phyloP scores from a whole-genome alignment of 53 echinoderm and acorn worm genomes.

The Glandiceps talaboti region DNA sequence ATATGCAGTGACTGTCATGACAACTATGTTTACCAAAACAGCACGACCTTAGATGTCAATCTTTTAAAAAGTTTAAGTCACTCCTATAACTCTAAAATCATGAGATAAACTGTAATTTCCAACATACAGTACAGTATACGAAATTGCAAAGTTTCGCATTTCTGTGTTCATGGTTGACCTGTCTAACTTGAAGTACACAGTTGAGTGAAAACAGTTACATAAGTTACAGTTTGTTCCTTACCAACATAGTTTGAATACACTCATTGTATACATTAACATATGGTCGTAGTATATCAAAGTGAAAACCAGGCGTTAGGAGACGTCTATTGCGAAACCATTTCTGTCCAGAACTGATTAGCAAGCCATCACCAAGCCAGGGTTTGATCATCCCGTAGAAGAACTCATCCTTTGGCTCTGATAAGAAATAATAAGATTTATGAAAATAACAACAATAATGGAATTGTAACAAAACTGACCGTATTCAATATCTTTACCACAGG shows the following conservation, averaged over 20 bases:
- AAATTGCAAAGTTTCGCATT: neutral
- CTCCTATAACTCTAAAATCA: neutral
- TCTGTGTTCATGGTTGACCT: neutral
- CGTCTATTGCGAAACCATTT: constrained; percentile 39
- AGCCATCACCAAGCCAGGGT: constrained; percentile 40
- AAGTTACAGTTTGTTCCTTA: neutral
- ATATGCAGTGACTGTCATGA: neutral
- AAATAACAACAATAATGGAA: too few relatives aligned
- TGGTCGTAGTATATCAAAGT: constrained; percentile 30
- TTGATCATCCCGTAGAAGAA: constrained; percentile 23
- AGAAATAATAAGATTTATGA: too few relatives aligned
- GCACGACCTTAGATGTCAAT: too few relatives aligned
- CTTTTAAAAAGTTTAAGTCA: neutral
- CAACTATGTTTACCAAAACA: too few relatives aligned
- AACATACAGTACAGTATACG: neutral
- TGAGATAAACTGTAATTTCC: neutral
- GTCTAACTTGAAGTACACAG: too few relatives aligned
- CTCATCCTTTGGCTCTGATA: constrained; percentile 32
- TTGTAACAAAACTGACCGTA: too few relatives aligned
- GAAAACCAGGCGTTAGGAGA: constrained; percentile 31
- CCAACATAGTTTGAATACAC: constrained; percentile 24
- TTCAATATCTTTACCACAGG: too few relatives aligned
- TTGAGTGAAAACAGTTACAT: neutral
- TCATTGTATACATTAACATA: constrained; percentile 26
- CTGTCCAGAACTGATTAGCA: constrained; percentile 27